Evolutionary conservation across 2,797 vertebrate genomes (phyloP).

Genomic region (Pygocentrus nattereri): DNA sequence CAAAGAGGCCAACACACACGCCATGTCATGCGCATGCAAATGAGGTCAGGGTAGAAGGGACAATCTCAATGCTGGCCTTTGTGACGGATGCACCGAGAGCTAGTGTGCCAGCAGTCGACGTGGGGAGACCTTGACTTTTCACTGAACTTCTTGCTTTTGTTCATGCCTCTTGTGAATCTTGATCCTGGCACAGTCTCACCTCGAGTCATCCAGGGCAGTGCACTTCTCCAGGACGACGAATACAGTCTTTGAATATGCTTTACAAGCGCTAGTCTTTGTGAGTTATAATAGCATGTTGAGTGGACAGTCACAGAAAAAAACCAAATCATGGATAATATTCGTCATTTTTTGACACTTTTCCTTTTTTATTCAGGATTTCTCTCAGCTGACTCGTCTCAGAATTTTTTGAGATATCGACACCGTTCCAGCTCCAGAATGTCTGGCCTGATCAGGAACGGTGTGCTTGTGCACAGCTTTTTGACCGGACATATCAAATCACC

Average conservation of each 20-base stretch:
- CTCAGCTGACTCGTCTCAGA: too few species aligned
- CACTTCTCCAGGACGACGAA: neutral
- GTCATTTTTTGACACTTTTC: too few species aligned
- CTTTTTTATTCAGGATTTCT: too few species aligned
- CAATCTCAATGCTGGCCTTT: constrained; percentile 16
- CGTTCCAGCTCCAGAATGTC: too few species aligned
- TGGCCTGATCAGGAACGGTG: too few species aligned
- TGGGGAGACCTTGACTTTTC: neutral
- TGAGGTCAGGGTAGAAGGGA: constrained; percentile 9
- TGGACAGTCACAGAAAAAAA: too few species aligned
- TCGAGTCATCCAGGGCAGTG: neutral
- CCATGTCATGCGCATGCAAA: constrained; percentile 28
- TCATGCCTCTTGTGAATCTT: neutral
- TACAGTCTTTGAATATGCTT: neutral
- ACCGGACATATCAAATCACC: too few species aligned
- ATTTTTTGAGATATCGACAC: too few species aligned
- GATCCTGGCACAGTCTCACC: neutral
- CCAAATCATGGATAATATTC: too few species aligned
- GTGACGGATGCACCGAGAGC: neutral
- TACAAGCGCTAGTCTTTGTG: neutral
- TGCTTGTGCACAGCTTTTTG: too few species aligned
- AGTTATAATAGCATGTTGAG: neutral
- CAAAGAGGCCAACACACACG: constrained; percentile 23
- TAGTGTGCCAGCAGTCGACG: neutral
- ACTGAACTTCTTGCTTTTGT: constrained; percentile 21